These are phyloP conservation scores for Drosophila mayri DNA, from an alignment of 1,140 invertebrate genomes.

Conservation along the genomic window DNA sequence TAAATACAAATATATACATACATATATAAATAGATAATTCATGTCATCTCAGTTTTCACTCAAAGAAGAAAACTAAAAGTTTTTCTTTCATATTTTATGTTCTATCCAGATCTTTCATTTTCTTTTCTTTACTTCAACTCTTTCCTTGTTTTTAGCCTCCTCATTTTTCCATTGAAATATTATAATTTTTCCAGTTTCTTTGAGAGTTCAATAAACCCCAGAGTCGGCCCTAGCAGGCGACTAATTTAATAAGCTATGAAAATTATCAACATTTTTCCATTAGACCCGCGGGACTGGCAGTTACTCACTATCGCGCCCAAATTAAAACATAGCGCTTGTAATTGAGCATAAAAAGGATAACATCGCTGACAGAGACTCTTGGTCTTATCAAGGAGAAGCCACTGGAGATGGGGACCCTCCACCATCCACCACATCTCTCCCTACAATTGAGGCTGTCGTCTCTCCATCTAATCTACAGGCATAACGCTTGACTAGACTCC, in stretches of 20 bases:
- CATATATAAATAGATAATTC: too few relatives aligned
- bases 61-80: not conserved
- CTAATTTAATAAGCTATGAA: slow-evolving; percentile 69
- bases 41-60: not conserved
- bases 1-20: too few relatives aligned
- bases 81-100: too few relatives aligned
- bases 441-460: slow-evolving; percentile 72
- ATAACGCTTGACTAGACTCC: slow-evolving; percentile 78
- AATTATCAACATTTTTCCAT: slow-evolving; percentile 62
- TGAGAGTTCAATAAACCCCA: slow-evolving; percentile 71
- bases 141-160: too few relatives aligned
- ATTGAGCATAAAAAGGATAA: slow-evolving; percentile 75
- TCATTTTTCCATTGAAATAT: too few relatives aligned
- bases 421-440: not conserved
- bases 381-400: slow-evolving; percentile 41
- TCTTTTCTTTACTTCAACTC: too few relatives aligned
- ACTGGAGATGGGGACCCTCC: not conserved
- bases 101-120: too few relatives aligned
- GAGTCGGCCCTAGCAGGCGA: slow-evolving; percentile 7
- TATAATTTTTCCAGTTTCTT: slow-evolving; percentile 22
- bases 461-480: slow-evolving; percentile 68
- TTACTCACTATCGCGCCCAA: slow-evolving; percentile 57
- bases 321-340: slow-evolving; percentile 81
- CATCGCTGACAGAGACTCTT: slow-evolving; percentile 51
- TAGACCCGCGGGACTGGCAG: slow-evolving; percentile 41